phyloP scores from a whole-genome alignment of 1,140 invertebrate genomes.

The Sycophila sp. region DNA sequence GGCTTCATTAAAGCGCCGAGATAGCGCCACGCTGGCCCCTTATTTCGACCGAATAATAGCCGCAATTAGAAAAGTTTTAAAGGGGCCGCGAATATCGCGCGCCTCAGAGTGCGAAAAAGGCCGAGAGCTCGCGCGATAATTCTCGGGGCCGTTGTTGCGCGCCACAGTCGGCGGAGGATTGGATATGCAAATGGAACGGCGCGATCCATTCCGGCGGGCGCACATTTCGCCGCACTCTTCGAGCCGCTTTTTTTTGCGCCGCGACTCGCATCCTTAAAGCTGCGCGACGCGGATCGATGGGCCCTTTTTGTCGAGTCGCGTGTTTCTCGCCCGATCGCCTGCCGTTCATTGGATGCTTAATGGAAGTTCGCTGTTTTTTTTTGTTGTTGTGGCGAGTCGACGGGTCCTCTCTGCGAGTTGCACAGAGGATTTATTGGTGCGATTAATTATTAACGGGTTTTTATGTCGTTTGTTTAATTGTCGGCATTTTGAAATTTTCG shows the following conservation, averaged over 20 bases:
- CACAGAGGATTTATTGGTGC: background rate
- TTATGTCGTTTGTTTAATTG: too few relatives aligned
- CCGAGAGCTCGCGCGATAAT: background rate
- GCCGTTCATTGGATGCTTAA: background rate
- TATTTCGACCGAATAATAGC: background rate
- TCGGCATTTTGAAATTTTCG: too few relatives aligned
- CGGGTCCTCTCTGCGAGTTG: too few relatives aligned
- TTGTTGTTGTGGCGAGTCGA: too few relatives aligned
- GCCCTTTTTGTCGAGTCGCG: background rate
- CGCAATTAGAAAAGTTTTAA: background rate
- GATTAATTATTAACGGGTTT: background rate
- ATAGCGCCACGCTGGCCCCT: background rate
- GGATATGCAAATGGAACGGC: constrained; percentile 12
- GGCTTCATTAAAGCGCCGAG: background rate
- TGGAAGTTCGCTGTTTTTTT: background rate
- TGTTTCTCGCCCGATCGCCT: too few relatives aligned
- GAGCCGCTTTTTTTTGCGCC: background rate
- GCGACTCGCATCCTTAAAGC: background rate
- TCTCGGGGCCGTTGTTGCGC: background rate
- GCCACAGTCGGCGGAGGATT: background rate
- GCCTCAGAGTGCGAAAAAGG: background rate
- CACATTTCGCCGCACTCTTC: background rate
- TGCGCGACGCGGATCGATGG: background rate
- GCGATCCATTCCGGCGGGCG: constrained; percentile 10
- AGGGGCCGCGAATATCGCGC: too few relatives aligned